A percentile compares a stretch with the other conserved stretches of the same genome.
phyloP scores from a whole-genome alignment of 2,888 invertebrate genomes.

The Nomada fabriciana region DNA sequence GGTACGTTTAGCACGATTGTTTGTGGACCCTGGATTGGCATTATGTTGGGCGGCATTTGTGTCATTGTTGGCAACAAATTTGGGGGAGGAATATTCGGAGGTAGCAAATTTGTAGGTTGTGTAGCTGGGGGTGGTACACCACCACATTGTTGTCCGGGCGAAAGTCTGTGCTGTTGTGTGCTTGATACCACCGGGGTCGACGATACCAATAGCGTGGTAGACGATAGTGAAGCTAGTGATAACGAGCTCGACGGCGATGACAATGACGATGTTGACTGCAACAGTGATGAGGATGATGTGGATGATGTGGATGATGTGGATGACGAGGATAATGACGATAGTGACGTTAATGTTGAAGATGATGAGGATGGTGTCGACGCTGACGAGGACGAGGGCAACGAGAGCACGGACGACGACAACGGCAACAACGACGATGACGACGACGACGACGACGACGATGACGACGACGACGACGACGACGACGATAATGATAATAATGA shows the following conservation, averaged over 20 bases:
- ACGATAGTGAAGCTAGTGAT: constrained; percentile 21
- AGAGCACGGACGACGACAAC: neutral
- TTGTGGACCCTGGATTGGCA: constrained; percentile 74
- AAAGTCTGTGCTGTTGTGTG: constrained; percentile 66
- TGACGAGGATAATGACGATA: neutral
- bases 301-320: neutral
- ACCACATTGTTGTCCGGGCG: constrained; percentile 69
- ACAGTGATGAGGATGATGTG: neutral
- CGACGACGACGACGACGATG: neutral
- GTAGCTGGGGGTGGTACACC: constrained; percentile 67
- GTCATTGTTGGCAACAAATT: constrained; percentile 78
- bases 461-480: neutral
- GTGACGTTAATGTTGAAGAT: neutral
- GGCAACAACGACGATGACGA: too few species aligned
- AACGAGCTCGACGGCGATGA: constrained; percentile 4
- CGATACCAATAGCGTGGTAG: constrained; percentile 9
- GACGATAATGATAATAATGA: neutral
- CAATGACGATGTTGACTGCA: neutral
- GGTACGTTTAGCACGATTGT: constrained; percentile 77
- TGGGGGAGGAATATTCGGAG: constrained; percentile 74
- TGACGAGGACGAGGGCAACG: rapidly evolving
- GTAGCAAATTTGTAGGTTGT: constrained; percentile 82
- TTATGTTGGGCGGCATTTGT: constrained; percentile 80
- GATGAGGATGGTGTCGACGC: neutral
- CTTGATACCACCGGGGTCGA: constrained; percentile 19